Evolutionary conservation across 2,888 invertebrate genomes (phyloP), one percentile per base, ranked within the genome.

Genomic region (Phasia obesa): DNA sequence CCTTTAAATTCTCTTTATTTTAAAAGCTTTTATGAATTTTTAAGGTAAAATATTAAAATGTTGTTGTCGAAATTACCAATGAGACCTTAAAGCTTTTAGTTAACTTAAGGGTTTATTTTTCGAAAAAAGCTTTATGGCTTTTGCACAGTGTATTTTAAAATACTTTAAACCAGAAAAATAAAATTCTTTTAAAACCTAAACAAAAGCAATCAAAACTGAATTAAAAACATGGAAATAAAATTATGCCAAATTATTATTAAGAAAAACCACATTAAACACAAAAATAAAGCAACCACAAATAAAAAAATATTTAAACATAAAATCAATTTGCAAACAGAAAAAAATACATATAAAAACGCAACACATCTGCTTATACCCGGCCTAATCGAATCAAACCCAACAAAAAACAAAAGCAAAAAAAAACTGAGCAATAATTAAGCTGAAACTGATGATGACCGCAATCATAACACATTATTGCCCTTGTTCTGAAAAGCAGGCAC

Each of bases 391-490:
- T 19, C 13, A 53, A n/a, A 6, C 9, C n/a, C 5, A 47, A 59
- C 38, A 71, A 49, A 17, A 17, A 59, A 27, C 27, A 27, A 4
- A 4, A 27, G 6, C 19, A 44, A 71, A 38, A 7, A 23, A 25
- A 60, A 42, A 5, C 23, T 49, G 17, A 49, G 19, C 55, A 59
- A 59, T 67, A 67, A 75, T 75, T 75, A 75, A 75, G 64, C 75
- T 49, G 55, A 59, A 67, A 75, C 65, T 31, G 59, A 70, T 65
- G 76, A 76, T 76, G 77, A 83, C 83, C 83, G 62, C 83, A 83
- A 75, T 83, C 83, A 79, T 79, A 79, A 83, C 79, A 83, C 73
- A 74, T 74, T 82, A 77, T 77, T 82, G 69, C 53, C 27, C 75
- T 27, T 59, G 75, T 59, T 47, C 57, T 55, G 15, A 17, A 59